Evolutionary conservation across 2,113 vertebrate genomes (phyloP), one percentile per base, ranked within the genome.

Genomic region (Sciurus niger): DNA sequence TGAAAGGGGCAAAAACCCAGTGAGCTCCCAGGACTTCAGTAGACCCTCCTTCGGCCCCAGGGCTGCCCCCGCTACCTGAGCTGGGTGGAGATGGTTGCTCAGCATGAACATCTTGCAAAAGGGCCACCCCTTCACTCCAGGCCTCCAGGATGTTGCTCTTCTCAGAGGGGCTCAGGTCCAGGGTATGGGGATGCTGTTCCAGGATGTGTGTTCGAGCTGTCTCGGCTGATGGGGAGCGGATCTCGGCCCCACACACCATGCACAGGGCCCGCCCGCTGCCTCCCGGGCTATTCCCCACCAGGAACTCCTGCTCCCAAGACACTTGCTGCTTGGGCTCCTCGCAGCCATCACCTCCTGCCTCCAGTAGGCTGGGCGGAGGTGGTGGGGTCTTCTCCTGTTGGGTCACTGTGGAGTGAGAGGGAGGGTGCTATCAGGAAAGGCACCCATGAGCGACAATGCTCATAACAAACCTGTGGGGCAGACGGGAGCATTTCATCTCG

Each of bases 171-270:
- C 98, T 99, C 96, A 99, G 97, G 93, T 92, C 97, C 94, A 99
- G 96, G 0, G 99, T 99, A 77, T 99, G 98, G 0, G 99, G 99
- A 58, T 99, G 99, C 40, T 98, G 98, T 83, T 99, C 99, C 14
- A 99, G 97, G 18, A 99, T 99, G 98, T 99, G 99, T 6, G 97
- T 40, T 30, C 96, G 98, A 1, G 99, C 99, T 0, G 96, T 99
- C 72, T 98, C 98, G 9, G 98, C 98, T 0, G 98, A 99, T 60
- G 99, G 98, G 2, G 97, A 97, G 94, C 96, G 98, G 97, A 99
- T 99, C 97, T 98, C 98, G 32, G 99, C 98, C 3, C 99, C 99
- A 17, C 99, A 99, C 86, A 99, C 99, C 99, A 99, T 99, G 97
- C 99, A 99, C 97, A 99, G 99, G 6, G 98, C 96, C 95, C 99